Percentiles rank a stretch among this genome's conserved stretches.
These are phyloP conservation scores for Adelges cooleyi DNA, from an alignment of 1,140 invertebrate species.

Conservation along the genomic window DNA sequence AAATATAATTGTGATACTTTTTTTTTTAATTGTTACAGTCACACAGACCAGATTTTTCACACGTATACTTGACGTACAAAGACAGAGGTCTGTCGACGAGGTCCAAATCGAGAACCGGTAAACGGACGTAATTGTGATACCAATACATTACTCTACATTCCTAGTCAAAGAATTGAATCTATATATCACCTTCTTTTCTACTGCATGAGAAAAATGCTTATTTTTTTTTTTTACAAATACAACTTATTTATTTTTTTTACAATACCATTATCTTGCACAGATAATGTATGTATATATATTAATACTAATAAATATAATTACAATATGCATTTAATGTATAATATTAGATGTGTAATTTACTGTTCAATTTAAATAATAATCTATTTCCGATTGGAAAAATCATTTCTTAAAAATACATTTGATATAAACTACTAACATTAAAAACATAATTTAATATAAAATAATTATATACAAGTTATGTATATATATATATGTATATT, in stretches of 20 bases:
- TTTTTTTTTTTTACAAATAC: neutral
- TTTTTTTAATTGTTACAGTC: conserved; percentile 7
- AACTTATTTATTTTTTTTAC: too few relatives aligned
- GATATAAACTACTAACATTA: conserved; percentile 7
- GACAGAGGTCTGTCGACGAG: neutral
- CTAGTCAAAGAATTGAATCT: neutral
- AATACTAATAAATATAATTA: too few relatives aligned
- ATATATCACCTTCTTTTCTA: neutral
- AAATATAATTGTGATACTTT: too few relatives aligned
- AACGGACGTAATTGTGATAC: neutral
- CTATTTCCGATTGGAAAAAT: too few relatives aligned
- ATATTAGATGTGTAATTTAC: too few relatives aligned
- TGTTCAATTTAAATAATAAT: too few relatives aligned
- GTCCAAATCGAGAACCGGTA: conserved; percentile 14
- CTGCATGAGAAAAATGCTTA: neutral
- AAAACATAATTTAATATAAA: neutral
- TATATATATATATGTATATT: neutral
- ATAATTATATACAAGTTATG: conserved; percentile 13
- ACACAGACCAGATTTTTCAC: conserved; percentile 17
- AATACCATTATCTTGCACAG: too few relatives aligned
- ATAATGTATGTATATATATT: too few relatives aligned
- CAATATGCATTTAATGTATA: too few relatives aligned
- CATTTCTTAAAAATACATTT: too few relatives aligned
- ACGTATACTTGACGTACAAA: conserved; percentile 9
- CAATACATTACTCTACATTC: neutral